Conservation (phyloP, 2,797 vertebrate genomes). For the Coranthus polyacanthus region DNA sequence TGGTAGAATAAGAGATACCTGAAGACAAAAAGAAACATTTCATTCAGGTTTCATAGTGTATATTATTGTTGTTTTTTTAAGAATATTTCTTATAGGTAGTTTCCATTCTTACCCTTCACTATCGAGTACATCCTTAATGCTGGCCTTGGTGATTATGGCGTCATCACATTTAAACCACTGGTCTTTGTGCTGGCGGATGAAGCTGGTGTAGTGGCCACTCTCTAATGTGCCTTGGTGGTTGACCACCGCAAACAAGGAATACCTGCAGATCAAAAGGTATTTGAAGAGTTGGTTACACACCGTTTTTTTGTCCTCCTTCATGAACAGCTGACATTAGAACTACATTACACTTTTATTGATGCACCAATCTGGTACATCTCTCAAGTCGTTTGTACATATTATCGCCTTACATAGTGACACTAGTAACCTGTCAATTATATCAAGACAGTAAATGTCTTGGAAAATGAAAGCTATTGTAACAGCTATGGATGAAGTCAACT, state of each 20-base stretch:
- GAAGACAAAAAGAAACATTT: conserved; percentile 9
- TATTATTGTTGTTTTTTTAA: neutral
- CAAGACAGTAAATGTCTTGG: conserved; percentile 48
- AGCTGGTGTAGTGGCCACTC: conserved; percentile 99
- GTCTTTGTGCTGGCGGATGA: conserved; percentile 99
- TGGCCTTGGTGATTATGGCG: conserved; percentile 99
- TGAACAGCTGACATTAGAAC: no score
- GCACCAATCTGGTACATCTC: no score
- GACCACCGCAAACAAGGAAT: conserved; percentile 98
- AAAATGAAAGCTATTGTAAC: conserved; percentile 56
- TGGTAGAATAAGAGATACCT: conserved; percentile 99
- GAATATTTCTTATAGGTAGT: neutral
- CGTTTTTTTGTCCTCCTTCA: neutral
- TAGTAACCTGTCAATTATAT: conserved; percentile 9
- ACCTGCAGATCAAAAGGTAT: conserved; percentile 82
- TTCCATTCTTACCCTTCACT: conserved; percentile 92
- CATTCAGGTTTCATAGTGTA: neutral
- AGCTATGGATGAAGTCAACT: conserved; percentile 48
- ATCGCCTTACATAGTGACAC: neutral
- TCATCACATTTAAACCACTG: conserved; percentile 99
- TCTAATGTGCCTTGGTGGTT: conserved; percentile 99
- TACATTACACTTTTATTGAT: no score
- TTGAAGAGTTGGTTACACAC: neutral
- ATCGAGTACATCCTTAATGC: conserved; percentile 99
- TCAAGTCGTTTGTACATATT: neutral